These are phyloP conservation scores for Macrophya annulata DNA, from an alignment of 2,888 invertebrate species.

Conservation along the genomic window DNA sequence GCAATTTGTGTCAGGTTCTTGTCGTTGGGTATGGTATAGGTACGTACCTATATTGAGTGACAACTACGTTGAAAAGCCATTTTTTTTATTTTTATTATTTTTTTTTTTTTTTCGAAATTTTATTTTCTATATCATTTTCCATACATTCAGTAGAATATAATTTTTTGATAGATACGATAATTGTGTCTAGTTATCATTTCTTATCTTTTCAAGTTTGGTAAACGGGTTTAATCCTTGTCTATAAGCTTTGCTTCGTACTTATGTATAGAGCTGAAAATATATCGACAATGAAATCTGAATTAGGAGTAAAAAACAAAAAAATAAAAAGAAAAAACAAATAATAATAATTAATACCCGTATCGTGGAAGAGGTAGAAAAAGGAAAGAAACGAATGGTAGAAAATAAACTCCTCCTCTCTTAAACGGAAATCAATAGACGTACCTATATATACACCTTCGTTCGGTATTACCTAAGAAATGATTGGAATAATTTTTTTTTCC, in stretches of 20 bases:
- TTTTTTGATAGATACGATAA: background rate
- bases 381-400: background rate
- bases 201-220: background rate
- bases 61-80: background rate
- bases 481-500: slow-evolving; percentile 29
- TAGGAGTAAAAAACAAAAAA: too few relatives aligned
- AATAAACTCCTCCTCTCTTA: slow-evolving; percentile 19
- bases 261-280: background rate
- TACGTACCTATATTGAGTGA: slow-evolving; percentile 16
- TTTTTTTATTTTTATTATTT: background rate
- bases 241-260: background rate
- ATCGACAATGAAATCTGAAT: background rate
- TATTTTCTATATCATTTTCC: background rate
- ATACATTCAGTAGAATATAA: background rate
- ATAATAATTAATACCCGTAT: background rate
- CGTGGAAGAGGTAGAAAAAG: background rate
- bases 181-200: background rate
- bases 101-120: background rate
- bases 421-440: slow-evolving; percentile 42
- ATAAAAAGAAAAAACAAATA: too few relatives aligned
- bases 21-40: background rate
- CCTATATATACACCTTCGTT: background rate
- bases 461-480: slow-evolving; percentile 40
- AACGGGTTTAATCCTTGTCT: background rate
- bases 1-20: slow-evolving; percentile 38